Percentiles rank a stretch among this genome's conserved stretches.
Conservation (phyloP, 2,797 vertebrate species). For the Acanthopagrus latus region DNA sequence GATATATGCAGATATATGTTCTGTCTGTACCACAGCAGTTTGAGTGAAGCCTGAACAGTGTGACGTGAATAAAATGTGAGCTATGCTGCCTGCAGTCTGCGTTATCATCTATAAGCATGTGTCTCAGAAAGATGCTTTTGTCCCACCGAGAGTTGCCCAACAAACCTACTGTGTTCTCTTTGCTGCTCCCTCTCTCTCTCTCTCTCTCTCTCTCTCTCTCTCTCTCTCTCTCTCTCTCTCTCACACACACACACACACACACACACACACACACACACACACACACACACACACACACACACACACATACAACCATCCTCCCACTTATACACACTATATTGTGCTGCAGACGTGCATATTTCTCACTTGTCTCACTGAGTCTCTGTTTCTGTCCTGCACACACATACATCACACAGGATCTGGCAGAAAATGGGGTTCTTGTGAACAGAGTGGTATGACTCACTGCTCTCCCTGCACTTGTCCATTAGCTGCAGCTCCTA, state of each 20-base stretch:
- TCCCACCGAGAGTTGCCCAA: constrained; percentile 52
- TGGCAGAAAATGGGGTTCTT: constrained; percentile 54
- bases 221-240: no score
- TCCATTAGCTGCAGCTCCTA: constrained; percentile 56
- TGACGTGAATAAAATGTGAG: constrained; percentile 51
- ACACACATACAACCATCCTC: constrained; percentile 13
- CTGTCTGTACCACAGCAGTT: neutral
- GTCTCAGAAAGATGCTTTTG: constrained; percentile 70
- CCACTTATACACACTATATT: neutral
- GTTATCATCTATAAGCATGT: constrained; percentile 47
- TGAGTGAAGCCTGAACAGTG: constrained; percentile 10
- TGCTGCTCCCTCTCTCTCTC: neutral
- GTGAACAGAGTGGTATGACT: constrained; percentile 65
- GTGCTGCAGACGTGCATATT: constrained; percentile 40
- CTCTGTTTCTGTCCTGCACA: constrained; percentile 20
- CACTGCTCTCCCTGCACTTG: constrained; percentile 59
- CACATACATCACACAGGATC: constrained; percentile 46
- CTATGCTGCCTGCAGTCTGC: constrained; percentile 38
- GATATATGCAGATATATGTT: neutral
- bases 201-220: no score
- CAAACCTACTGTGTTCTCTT: constrained; percentile 51
- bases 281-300: neutral
- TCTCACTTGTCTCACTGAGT: constrained; percentile 14
- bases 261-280: no score
- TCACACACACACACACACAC: no score